Percentiles rank a stretch among this genome's conserved stretches.
phyloP scores from a whole-genome alignment of 2,113 vertebrate genomes.

The Platanista minor region DNA sequence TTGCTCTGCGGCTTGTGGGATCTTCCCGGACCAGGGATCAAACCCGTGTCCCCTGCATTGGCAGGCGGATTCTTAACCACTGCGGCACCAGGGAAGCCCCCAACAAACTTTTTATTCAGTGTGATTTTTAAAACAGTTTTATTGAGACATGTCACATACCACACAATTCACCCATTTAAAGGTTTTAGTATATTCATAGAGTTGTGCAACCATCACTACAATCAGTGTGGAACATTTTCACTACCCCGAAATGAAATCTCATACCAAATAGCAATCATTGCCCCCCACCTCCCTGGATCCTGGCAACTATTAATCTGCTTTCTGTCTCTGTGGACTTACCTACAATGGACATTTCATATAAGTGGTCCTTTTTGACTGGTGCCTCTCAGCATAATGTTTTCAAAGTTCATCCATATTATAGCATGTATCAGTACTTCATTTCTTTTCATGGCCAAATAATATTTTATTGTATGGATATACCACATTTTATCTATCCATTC shows the following conservation, averaged over 20 bases:
- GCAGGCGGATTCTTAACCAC: too few species aligned
- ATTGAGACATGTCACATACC: not conserved
- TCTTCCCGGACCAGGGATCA: too few species aligned
- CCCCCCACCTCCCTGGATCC: not conserved
- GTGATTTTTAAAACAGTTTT: not conserved
- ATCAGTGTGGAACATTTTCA: not conserved
- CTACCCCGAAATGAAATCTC: not conserved
- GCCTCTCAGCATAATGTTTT: not conserved
- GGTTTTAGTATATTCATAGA: not conserved
- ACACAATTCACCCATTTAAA: not conserved
- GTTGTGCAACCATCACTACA: not conserved
- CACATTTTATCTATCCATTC: not conserved
- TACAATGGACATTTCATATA: not conserved
- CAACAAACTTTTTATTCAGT: not conserved
- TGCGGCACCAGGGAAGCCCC: too few species aligned
- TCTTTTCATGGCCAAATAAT: not conserved
- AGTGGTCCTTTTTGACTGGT: not conserved
- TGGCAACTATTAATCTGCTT: not conserved
- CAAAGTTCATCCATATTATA: not conserved
- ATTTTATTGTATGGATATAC: not conserved
- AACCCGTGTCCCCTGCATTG: too few species aligned
- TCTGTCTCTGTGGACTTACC: not conserved
- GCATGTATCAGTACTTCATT: not conserved
- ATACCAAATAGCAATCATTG: not conserved
- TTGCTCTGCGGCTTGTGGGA: too few species aligned